A percentile compares a stretch with the other conserved stretches of the same genome.
These are phyloP conservation scores for Leucosticte australis DNA, from an alignment of 2,113 vertebrate genomes.

Conservation along the genomic window DNA sequence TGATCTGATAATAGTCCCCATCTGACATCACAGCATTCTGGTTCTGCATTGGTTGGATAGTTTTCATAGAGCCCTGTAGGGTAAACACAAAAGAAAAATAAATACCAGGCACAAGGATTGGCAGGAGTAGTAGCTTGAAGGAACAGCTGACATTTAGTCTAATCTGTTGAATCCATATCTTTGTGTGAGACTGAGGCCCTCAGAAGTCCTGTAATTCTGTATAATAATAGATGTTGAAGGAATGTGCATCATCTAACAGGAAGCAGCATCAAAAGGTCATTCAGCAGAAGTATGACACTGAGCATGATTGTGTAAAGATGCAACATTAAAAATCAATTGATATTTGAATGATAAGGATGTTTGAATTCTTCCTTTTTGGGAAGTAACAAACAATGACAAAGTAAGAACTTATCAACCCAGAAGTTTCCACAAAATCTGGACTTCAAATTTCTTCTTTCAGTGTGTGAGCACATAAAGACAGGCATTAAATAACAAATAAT, in stretches of 20 bases:
- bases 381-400: background rate
- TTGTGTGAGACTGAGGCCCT: background rate
- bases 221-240: background rate
- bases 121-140: background rate
- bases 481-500: background rate
- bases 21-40: constrained; percentile 97
- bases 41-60: constrained; percentile 87
- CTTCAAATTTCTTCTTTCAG: background rate
- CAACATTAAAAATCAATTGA: background rate
- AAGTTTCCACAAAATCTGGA: background rate
- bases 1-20: constrained; percentile 85
- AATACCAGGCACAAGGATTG: background rate
- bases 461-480: background rate
- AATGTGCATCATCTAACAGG: background rate
- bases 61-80: constrained; percentile 90
- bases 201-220: background rate
- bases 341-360: background rate
- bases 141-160: background rate
- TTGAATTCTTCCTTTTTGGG: background rate
- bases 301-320: background rate
- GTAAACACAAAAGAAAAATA: background rate
- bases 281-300: background rate
- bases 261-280: background rate
- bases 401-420: background rate
- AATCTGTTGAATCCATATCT: background rate